Conservation (phyloP, 2,797 vertebrate genomes). For the Hafferia zeledoni region DNA sequence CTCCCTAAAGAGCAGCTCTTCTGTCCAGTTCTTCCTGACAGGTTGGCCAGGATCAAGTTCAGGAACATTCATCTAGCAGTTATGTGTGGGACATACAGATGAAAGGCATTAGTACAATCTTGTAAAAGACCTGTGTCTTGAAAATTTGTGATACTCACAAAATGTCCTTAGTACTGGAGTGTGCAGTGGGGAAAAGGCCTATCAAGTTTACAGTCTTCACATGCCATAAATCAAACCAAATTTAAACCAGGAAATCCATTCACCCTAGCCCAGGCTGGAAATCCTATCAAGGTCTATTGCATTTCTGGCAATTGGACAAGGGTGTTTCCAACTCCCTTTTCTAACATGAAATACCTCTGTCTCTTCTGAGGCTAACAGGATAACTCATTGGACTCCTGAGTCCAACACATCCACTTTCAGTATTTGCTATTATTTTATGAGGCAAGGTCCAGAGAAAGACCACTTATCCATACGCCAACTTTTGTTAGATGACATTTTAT, state of each 20-base stretch:
- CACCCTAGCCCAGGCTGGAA: not conserved
- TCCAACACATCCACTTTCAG: not conserved
- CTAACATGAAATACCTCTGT: not conserved
- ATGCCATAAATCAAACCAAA: not conserved
- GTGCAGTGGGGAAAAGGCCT: not conserved
- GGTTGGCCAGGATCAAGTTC: not conserved
- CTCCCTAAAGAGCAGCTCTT: not conserved
- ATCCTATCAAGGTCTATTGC: not conserved
- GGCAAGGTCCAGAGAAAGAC: not conserved
- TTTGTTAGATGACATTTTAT: not conserved
- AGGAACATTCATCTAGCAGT: not conserved
- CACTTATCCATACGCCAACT: not conserved
- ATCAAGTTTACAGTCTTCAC: not conserved
- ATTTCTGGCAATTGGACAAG: not conserved
- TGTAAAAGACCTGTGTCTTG: not conserved
- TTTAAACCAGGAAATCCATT: not conserved
- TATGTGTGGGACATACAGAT: fast-evolving
- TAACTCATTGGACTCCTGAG: not conserved
- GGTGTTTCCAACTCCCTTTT: not conserved
- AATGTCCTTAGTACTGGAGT: not conserved
- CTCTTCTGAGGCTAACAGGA: not conserved
- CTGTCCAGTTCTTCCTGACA: not conserved
- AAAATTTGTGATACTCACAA: not conserved
- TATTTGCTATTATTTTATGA: not conserved
- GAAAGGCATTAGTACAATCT: not conserved